A percentile compares a stretch with the other conserved stretches of the same genome.
phyloP scores from a whole-genome alignment of 2,113 vertebrate genomes.

The Osmerus mordax region DNA sequence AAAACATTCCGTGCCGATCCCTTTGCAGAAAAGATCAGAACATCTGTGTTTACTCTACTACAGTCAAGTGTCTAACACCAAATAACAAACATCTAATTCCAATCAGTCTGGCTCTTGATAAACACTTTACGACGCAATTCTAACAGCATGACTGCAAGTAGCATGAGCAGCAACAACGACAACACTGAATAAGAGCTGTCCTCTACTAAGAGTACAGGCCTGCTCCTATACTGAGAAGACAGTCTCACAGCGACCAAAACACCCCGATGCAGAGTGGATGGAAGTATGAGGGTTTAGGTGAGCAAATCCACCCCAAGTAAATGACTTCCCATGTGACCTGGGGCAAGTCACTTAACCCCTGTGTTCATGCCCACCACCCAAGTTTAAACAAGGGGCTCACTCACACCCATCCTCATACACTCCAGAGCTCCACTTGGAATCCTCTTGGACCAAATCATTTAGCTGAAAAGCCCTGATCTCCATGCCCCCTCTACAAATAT shows the following conservation, averaged over 20 bases:
- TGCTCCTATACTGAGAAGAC: neutral
- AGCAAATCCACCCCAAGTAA: slow-evolving; percentile 68
- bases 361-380: slow-evolving; percentile 62
- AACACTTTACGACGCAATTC: neutral
- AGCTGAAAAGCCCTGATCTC: slow-evolving; percentile 56
- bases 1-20: neutral
- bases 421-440: slow-evolving; percentile 55
- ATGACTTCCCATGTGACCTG: slow-evolving; percentile 69
- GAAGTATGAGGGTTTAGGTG: slow-evolving; percentile 54
- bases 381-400: slow-evolving; percentile 68
- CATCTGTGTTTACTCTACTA: neutral
- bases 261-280: slow-evolving; percentile 8
- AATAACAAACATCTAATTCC: neutral
- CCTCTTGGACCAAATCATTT: slow-evolving; percentile 62
- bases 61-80: neutral
- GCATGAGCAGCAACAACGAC: neutral
- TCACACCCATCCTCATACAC: slow-evolving; percentile 58
- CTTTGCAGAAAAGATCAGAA: neutral
- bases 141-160: neutral
- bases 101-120: neutral
- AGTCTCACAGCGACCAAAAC: neutral
- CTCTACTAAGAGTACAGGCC: neutral
- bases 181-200: neutral
- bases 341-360: slow-evolving; percentile 77
- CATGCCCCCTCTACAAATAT: slow-evolving; percentile 4